phyloP scores from a whole-genome alignment of 2,888 invertebrate genomes.

The Galeopsomyia nigrocyanea region DNA sequence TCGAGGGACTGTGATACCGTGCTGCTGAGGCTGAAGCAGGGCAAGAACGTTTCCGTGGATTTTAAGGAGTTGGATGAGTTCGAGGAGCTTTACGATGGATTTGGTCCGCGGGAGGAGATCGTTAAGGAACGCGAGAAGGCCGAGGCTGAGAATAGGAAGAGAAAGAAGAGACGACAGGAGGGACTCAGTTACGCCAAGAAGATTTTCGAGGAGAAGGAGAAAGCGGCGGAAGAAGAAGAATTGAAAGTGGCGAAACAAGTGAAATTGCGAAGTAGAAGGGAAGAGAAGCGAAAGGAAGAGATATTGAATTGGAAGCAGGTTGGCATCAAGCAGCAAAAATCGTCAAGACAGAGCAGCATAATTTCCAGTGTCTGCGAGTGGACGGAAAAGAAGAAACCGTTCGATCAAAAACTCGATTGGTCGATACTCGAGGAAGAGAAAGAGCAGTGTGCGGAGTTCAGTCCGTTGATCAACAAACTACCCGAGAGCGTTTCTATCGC shows the following conservation, averaged over 20 bases:
- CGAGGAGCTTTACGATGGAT: constrained; percentile 77
- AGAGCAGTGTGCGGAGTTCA: constrained; percentile 51
- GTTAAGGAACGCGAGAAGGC: constrained; percentile 74
- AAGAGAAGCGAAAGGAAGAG: constrained; percentile 61
- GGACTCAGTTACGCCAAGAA: constrained; percentile 77
- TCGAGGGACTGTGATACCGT: constrained; percentile 83
- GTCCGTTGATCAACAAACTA: constrained; percentile 59
- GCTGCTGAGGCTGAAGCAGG: constrained; percentile 79
- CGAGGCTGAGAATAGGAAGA: constrained; percentile 72
- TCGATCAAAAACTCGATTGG: constrained; percentile 75
- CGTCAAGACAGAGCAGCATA: constrained; percentile 62
- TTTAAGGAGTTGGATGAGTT: constrained; percentile 66
- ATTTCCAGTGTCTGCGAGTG: constrained; percentile 72
- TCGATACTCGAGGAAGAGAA: constrained; percentile 48
- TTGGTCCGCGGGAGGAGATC: constrained; percentile 78
- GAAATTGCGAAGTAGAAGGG: constrained; percentile 60
- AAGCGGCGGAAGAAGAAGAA: constrained; percentile 76
- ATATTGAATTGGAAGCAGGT: constrained; percentile 71
- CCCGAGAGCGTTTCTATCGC: constrained; percentile 72
- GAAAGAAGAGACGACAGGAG: constrained; percentile 75
- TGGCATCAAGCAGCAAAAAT: constrained; percentile 71
- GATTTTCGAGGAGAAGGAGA: constrained; percentile 85
- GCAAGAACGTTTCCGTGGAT: constrained; percentile 82
- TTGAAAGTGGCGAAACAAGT: constrained; percentile 68
- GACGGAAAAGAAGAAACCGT: constrained; percentile 76